These are phyloP conservation scores for Megaustenia siamemsis DNA, from an alignment of 2,888 invertebrate genomes.

Conservation along the genomic window DNA sequence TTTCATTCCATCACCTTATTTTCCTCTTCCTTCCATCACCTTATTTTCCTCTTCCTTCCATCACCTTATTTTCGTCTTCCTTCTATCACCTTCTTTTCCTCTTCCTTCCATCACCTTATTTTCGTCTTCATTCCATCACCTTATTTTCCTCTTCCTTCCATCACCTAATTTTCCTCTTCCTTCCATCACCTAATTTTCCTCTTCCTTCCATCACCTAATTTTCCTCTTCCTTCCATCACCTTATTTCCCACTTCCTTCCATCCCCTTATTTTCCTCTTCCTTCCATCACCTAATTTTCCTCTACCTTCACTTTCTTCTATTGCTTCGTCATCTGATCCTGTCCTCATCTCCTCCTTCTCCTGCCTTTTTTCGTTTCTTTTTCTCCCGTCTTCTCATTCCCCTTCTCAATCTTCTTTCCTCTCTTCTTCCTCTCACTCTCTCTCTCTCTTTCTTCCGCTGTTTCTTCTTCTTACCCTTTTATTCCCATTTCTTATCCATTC, in stretches of 20 bases:
- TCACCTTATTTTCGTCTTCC: neutral
- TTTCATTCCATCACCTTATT: too few species aligned
- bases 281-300: too few species aligned
- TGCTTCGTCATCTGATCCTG: neutral
- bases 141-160: neutral
- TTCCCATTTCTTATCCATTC: too few species aligned
- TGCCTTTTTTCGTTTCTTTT: neutral
- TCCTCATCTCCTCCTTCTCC: too few species aligned
- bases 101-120: neutral
- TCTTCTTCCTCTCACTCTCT: neutral
- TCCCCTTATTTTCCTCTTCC: neutral
- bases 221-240: neutral
- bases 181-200: too few species aligned
- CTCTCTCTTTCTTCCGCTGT: neutral
- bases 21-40: too few species aligned
- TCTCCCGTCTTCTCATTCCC: neutral
- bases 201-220: too few species aligned
- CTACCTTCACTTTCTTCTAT: too few species aligned
- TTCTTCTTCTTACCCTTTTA: too few species aligned
- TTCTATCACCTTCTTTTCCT: too few species aligned
- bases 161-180: neutral
- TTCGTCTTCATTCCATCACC: neutral
- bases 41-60: slow-evolving; percentile 3
- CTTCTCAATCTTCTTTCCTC: neutral
- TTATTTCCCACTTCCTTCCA: neutral